Evolutionary conservation across 92 coral and sea anemone species (phyloP).

Genomic region (Porites divaricata): DNA sequence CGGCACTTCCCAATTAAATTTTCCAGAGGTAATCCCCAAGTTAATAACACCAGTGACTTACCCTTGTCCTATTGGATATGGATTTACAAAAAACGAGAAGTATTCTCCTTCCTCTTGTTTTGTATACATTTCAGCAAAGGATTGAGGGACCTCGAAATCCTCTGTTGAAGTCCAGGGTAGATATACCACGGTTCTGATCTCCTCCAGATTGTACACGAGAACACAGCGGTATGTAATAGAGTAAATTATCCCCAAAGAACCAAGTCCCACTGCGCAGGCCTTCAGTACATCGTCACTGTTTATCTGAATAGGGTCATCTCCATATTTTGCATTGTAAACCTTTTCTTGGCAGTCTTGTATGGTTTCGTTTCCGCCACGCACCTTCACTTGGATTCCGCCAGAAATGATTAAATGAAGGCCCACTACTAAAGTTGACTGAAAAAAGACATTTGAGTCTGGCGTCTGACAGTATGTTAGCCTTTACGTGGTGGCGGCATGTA

Average conservation of each 20-base stretch:
- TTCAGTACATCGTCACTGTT: conserved; percentile 36
- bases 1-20: too few species aligned
- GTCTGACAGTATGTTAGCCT: too few species aligned
- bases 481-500: too few species aligned
- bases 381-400: conserved; percentile 46
- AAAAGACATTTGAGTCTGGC: background rate
- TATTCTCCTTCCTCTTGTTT: conserved; percentile 21
- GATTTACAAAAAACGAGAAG: conserved; percentile 55
- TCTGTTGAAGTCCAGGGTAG: conserved; percentile 20
- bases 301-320: conserved; percentile 24
- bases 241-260: conserved; percentile 37
- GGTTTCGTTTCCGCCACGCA: conserved; percentile 28
- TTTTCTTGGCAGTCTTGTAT: conserved; percentile 27
- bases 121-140: conserved; percentile 28
- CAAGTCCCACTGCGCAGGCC: conserved; percentile 46
- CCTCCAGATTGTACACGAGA: conserved; percentile 41
- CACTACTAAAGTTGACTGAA: conserved; percentile 49
- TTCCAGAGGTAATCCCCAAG: too few species aligned
- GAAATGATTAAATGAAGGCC: conserved; percentile 34
- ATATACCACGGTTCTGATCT: background rate
- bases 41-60: background rate
- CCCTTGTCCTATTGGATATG: conserved; percentile 24
- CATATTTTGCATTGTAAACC: conserved; percentile 30
- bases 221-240: conserved; percentile 50
- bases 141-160: background rate